Conservation (phyloP, 2,888 invertebrate genomes). For the Dyspetes luteomarginatus region DNA sequence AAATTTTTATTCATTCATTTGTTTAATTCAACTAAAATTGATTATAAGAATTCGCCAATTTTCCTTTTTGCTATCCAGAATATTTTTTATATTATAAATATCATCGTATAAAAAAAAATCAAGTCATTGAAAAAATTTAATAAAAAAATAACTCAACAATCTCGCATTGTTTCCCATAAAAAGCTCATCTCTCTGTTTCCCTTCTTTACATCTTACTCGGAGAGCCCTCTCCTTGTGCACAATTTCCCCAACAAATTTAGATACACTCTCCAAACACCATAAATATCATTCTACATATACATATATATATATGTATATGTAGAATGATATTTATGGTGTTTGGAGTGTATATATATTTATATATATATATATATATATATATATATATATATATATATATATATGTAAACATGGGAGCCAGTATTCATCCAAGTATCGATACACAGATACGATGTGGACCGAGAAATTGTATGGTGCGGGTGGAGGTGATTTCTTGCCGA, state of each 20-base stretch:
- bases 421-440: neutral
- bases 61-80: too few relatives aligned
- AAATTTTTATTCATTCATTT: too few relatives aligned
- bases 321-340: too few relatives aligned
- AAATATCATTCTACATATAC: too few relatives aligned
- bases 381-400: too few relatives aligned
- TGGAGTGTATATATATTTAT: too few relatives aligned
- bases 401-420: too few relatives aligned
- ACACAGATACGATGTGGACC: neutral
- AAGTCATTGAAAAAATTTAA: neutral
- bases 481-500: slow-evolving; percentile 55
- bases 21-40: too few relatives aligned
- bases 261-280: neutral
- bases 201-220: neutral
- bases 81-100: too few relatives aligned
- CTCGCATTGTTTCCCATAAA: slow-evolving; percentile 41
- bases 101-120: neutral
- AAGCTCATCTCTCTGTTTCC: slow-evolving; percentile 10
- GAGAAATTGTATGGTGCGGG: slow-evolving; percentile 53
- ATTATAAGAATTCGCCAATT: too few relatives aligned
- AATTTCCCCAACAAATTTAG: slow-evolving; percentile 36
- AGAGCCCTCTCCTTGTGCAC: neutral
- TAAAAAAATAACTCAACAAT: neutral
- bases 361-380: too few relatives aligned
- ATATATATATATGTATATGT: neutral